Evolutionary conservation across 2,888 invertebrate species (phyloP).

Genomic region (Thecophora atra): DNA sequence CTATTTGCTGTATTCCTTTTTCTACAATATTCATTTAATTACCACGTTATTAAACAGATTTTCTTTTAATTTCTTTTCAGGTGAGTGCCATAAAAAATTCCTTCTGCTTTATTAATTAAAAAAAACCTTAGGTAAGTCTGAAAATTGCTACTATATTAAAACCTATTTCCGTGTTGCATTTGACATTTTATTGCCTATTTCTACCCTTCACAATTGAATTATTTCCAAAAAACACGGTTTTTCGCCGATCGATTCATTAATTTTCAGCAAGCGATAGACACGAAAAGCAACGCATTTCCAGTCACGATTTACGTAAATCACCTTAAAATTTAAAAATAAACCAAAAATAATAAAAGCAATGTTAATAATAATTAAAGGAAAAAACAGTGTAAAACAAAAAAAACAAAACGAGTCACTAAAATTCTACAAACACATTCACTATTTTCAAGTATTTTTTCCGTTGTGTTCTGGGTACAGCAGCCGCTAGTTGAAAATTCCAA

Average conservation of each 20-base stretch:
- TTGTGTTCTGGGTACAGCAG: background rate
- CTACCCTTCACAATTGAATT: too few species aligned
- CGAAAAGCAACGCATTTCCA: background rate
- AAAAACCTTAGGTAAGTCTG: too few species aligned
- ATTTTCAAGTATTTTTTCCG: too few species aligned
- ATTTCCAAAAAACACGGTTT: too few species aligned
- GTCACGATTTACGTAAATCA: conserved; percentile 4
- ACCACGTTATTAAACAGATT: background rate
- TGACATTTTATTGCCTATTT: too few species aligned
- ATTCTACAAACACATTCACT: too few species aligned
- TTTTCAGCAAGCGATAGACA: background rate
- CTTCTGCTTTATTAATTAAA: too few species aligned
- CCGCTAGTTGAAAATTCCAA: background rate
- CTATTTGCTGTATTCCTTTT: background rate
- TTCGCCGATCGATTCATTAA: too few species aligned
- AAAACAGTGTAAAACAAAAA: background rate
- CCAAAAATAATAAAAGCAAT: background rate
- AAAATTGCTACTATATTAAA: too few species aligned
- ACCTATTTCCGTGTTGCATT: too few species aligned
- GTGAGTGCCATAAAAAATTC: background rate
- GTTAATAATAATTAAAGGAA: background rate
- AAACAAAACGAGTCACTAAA: background rate
- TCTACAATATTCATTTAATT: background rate
- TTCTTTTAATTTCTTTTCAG: conserved; percentile 16
- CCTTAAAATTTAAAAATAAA: background rate